These are phyloP conservation scores for Toxotes jaculatrix DNA, from an alignment of 2,113 vertebrate genomes.

Conservation along the genomic window DNA sequence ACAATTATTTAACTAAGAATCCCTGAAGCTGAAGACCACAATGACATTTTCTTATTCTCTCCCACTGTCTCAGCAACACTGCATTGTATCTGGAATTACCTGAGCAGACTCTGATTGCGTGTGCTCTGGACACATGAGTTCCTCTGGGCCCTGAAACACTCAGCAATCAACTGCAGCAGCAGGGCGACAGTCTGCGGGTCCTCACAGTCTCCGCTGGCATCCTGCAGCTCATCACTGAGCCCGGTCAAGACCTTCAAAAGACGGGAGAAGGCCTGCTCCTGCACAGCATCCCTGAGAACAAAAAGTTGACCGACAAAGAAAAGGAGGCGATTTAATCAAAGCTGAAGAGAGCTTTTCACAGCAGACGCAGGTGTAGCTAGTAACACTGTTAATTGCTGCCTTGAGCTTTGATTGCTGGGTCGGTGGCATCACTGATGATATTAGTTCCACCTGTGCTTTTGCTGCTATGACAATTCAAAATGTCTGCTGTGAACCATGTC, in stretches of 20 bases:
- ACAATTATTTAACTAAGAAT: background rate
- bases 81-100: conserved; percentile 76
- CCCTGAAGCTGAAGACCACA: background rate
- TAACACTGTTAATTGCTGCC: background rate
- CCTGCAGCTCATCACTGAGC: conserved; percentile 67
- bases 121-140: conserved; percentile 91
- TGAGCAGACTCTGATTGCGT: conserved; percentile 88
- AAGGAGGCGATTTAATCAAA: background rate
- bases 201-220: conserved; percentile 4
- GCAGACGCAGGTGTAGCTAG: background rate
- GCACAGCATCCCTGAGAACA: conserved; percentile 66
- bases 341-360: background rate
- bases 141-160: conserved; percentile 94
- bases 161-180: conserved; percentile 84
- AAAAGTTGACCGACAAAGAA: background rate
- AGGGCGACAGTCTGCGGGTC: conserved; percentile 25
- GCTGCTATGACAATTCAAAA: background rate
- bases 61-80: background rate
- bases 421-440: background rate
- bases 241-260: conserved; percentile 71
- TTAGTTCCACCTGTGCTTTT: background rate
- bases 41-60: background rate
- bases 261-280: conserved; percentile 55
- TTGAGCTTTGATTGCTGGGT: background rate
- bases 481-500: background rate